A percentile compares a stretch with the other conserved stretches of the same genome.
Evolutionary conservation across 1,140 invertebrate species (phyloP).

Genomic region (Drosophila cardini): DNA sequence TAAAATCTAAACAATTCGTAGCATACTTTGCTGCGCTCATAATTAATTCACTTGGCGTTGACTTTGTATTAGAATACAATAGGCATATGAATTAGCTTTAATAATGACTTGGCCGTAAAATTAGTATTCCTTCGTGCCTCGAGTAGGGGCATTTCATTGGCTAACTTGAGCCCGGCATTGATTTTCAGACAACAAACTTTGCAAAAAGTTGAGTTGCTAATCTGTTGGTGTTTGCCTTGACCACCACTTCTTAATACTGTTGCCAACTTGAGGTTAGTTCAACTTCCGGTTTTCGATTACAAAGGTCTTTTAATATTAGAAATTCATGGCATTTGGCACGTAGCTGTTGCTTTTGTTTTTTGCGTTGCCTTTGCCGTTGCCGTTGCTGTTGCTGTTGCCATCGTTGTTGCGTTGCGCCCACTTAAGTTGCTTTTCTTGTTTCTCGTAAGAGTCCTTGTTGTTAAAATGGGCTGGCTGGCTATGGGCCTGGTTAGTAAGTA

Average conservation of each 20-base stretch:
- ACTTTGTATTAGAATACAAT: slow-evolving; percentile 5
- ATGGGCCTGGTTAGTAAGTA: slow-evolving; percentile 44
- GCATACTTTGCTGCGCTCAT: slow-evolving; percentile 52
- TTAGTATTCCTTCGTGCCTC: slow-evolving; percentile 48
- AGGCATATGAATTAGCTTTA: slow-evolving; percentile 52
- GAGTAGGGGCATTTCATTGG: background rate
- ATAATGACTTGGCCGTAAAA: slow-evolving; percentile 51
- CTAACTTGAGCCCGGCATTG: slow-evolving; percentile 27
- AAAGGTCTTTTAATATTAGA: slow-evolving; percentile 73
- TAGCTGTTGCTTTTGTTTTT: slow-evolving; percentile 33
- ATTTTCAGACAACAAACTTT: slow-evolving; percentile 62
- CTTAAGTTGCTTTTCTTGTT: slow-evolving; percentile 79
- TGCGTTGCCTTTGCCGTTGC: slow-evolving; percentile 17
- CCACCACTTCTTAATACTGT: slow-evolving; percentile 33
- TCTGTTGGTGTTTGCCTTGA: slow-evolving; percentile 58
- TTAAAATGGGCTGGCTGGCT: slow-evolving; percentile 28
- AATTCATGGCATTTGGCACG: slow-evolving; percentile 77
- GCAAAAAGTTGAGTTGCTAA: slow-evolving; percentile 73
- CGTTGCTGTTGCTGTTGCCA: background rate
- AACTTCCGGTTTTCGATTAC: slow-evolving; percentile 78
- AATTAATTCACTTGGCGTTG: slow-evolving; percentile 10
- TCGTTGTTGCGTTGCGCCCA: slow-evolving; percentile 37
- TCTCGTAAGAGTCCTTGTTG: slow-evolving; percentile 47
- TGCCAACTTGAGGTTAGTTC: slow-evolving; percentile 64
- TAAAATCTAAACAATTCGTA: slow-evolving; percentile 39